Evolutionary conservation across 2,797 vertebrate genomes (phyloP).

Genomic region (Oreortyx pictus): DNA sequence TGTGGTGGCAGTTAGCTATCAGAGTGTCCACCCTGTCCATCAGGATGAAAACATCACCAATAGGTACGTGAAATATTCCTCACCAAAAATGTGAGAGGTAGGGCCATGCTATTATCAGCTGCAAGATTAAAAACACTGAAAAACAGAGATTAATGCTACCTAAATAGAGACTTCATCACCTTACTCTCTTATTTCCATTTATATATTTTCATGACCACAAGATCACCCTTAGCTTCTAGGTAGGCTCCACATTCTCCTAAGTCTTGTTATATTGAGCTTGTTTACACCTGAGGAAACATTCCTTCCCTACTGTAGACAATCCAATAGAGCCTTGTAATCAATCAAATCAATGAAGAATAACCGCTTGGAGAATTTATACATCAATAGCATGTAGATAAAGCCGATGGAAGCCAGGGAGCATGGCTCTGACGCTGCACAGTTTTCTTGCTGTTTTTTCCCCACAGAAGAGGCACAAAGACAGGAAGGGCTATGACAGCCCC

Average conservation of each 20-base stretch:
- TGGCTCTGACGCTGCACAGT: neutral
- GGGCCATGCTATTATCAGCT: rapidly evolving
- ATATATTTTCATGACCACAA: neutral
- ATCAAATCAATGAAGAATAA: neutral
- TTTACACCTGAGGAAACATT: neutral
- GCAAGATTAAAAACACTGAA: neutral
- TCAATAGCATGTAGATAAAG: neutral
- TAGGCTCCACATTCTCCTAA: neutral
- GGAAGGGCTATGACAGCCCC: neutral
- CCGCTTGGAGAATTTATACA: neutral
- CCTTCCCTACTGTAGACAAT: neutral
- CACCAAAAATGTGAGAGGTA: neutral
- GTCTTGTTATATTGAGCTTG: rapidly evolving
- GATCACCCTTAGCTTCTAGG: neutral
- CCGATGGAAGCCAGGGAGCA: neutral
- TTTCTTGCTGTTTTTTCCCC: neutral
- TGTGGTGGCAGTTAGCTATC: neutral
- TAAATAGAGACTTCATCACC: neutral
- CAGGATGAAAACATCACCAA: neutral
- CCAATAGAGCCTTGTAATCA: neutral
- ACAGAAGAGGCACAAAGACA: neutral
- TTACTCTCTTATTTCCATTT: neutral
- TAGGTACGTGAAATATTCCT: neutral
- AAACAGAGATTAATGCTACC: neutral
- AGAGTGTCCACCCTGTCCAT: neutral